Base-by-base conservation (phyloP, 2,113 vertebrate species). In the Cryptotis parvus region DNA sequence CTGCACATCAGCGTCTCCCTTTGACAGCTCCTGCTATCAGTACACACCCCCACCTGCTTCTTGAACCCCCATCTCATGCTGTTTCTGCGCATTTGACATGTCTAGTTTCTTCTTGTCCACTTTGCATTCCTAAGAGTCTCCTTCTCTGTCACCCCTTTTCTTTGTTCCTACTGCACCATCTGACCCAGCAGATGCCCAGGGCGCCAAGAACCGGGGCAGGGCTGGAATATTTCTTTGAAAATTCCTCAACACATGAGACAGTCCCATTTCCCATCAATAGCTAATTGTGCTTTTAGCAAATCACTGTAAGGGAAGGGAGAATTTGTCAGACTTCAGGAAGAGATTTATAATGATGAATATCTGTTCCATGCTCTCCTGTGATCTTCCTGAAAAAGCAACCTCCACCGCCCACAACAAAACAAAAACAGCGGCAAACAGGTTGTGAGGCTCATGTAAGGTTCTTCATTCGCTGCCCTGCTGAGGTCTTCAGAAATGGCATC, bases 301-400 rank as follows among this genome's bases (percentile, higher is more conserved):
- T 90, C 76, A 72, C 58, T 72, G 31, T 26, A 61, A 79, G 63
- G 43, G 75, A 75, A 90, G 7, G 49, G 76, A 76, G 61, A 90
- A 43, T 81, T 58, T 27, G 74, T 79, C 27, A 85, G 88, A 82
- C 74, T 58, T 76, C 9, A 68, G 84, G 65, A 91, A 63, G 43
- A 49, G 65, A 79, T 79, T 89, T 89, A 61, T 2, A 49, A 84
- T 80, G 88, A 91, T 89, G 79, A 80, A 74, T 72, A 49, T 52
- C 49, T 55, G 16, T 39, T 74, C 22, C n/a, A 66, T 72, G 66
- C 70, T 93, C 10, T 87, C 31, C 65, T 88, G 83, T 33, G 24
- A 26, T 77, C 55, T 93, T 69, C 79, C n/a, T 82, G 27, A 7
- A n/a, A 49, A 82, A 85, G 84, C 69, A 79, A 35, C 20, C 18